phyloP scores from a whole-genome alignment of 2,888 invertebrate species.

The Polydrusus pterygomalis region DNA sequence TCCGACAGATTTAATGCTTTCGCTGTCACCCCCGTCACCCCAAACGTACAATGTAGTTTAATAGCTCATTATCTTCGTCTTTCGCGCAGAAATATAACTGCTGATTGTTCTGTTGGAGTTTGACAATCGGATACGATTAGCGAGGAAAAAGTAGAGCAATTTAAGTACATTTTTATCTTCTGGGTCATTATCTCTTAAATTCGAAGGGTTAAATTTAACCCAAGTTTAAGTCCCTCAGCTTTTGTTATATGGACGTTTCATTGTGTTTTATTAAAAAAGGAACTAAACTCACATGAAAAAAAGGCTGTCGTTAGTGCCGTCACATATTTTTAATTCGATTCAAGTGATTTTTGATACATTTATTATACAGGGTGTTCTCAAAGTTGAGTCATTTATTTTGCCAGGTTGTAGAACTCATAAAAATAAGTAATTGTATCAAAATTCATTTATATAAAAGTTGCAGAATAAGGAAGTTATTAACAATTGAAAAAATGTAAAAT shows the following conservation, averaged over 20 bases:
- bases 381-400: too few species aligned
- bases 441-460: too few species aligned
- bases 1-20: slow-evolving; percentile 33
- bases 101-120: slow-evolving; percentile 51
- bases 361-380: too few species aligned
- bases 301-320: too few species aligned
- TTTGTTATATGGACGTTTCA: neutral
- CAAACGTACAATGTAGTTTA: slow-evolving; percentile 64
- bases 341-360: too few species aligned
- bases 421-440: too few species aligned
- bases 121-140: slow-evolving; percentile 51
- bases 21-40: slow-evolving; percentile 36
- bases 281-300: too few species aligned
- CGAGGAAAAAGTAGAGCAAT: slow-evolving; percentile 47
- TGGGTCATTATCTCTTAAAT: slow-evolving; percentile 44
- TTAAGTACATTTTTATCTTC: slow-evolving; percentile 48
- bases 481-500: too few species aligned
- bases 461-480: too few species aligned
- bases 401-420: too few species aligned
- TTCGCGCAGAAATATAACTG: slow-evolving; percentile 50
- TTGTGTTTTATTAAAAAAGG: too few species aligned
- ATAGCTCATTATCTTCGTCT: slow-evolving; percentile 59
- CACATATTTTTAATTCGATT: too few species aligned
- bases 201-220: slow-evolving; percentile 44
- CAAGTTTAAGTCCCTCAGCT: neutral